Conservation (phyloP, 2,113 vertebrate species). For the Cynopterus brachyotis region DNA sequence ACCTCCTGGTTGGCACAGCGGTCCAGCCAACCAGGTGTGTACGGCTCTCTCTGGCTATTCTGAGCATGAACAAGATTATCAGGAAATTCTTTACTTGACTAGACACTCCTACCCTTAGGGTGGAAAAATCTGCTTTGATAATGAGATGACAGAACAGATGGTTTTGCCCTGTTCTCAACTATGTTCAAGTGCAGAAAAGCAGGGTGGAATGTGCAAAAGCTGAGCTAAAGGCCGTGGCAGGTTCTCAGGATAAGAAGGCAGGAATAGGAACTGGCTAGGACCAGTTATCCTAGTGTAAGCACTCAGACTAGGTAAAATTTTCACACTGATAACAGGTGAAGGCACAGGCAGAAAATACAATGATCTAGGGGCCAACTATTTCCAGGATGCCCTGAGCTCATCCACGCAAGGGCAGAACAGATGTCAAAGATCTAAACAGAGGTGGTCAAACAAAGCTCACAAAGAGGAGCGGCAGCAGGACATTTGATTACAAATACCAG, state of each 20-base stretch:
- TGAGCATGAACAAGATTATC: constrained; percentile 5
- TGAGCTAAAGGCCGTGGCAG: background rate
- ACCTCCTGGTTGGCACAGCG: background rate
- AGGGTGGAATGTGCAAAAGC: background rate
- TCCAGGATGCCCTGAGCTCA: background rate
- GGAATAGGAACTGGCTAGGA: background rate
- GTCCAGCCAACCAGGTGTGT: background rate
- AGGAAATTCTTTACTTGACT: constrained; percentile 35
- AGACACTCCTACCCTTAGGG: background rate
- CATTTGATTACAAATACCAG: background rate
- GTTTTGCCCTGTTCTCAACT: background rate
- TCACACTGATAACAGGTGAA: background rate
- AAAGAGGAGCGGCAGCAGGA: background rate
- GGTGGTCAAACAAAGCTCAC: background rate
- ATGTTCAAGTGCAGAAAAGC: background rate
- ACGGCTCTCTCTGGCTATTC: background rate
- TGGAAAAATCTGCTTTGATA: background rate
- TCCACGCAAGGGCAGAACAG: background rate
- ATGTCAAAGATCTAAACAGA: background rate
- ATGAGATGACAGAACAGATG: background rate
- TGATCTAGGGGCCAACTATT: background rate
- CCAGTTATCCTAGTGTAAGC: background rate
- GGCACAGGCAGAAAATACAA: background rate
- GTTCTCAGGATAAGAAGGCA: background rate
- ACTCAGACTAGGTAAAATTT: background rate